Base-by-base conservation (phyloP, 2,113 vertebrate genomes). In the Forbesichthys agassizii region DNA sequence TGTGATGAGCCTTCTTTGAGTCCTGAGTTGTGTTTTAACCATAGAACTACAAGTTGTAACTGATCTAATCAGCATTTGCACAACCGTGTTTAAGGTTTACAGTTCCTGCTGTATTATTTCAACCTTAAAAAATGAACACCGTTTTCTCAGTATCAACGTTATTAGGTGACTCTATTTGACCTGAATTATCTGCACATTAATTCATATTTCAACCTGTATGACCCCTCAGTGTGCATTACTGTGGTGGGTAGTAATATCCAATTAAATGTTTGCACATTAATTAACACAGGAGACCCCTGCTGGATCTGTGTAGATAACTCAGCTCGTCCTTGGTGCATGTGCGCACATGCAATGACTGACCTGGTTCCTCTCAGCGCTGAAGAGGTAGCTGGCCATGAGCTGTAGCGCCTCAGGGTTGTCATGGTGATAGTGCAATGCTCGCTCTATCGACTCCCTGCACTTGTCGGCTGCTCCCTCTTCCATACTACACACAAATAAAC, bases 301-400 rank as follows among this genome's bases (percentile, higher is more conserved):
- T 83, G 85, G 88, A 83, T 83, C 7, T 80, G 70, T 79, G 76
- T 76, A 69, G 75, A 86, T 90, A 88, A 84, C 62, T 88, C 79
- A 88, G 71, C 66, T 27, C 65, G 33, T 64, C 48, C 46, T 53
- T 64, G 64, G 64, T 11, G 48, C 36, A 66, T 62, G 64, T 51
- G 71, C 20, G 65, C 62, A 68, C 52, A 66, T 66, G 63, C 27
- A 42, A 71, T 33, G 1, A 68, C 83, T 86, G 81, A 94, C 93
- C 93, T 93, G 89, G 62, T 89, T 88, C 86, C 80, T 91, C 78
- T 93, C 92, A 18, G 82, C 87, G 70, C 93, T 95, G 87, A 94
- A 94, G 67, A 93, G 91, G 87, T 93, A 95, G 85, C 93, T 95
- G 65, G 94, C 93, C 93, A 93, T 94, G 76, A 95, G 88, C 88